Percentiles rank a stretch among this genome's conserved stretches.
These are phyloP conservation scores for Bombus turneri DNA, from an alignment of 1,140 invertebrate species.

Conservation along the genomic window DNA sequence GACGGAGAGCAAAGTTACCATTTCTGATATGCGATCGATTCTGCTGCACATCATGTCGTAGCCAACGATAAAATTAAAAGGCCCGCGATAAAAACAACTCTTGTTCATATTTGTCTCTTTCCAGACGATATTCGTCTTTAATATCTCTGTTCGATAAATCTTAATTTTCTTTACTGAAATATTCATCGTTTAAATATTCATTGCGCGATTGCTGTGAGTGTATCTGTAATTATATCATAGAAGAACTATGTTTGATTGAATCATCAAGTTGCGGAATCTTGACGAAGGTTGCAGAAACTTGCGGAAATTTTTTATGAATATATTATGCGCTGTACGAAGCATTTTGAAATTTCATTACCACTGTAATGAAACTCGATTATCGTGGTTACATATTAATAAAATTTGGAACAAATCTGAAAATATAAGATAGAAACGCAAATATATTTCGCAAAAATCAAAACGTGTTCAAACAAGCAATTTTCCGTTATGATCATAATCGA, in stretches of 20 bases:
- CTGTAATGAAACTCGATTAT: background rate
- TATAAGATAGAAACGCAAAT: too few species aligned
- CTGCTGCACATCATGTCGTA: background rate
- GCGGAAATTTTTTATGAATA: background rate
- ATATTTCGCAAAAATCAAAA: too few species aligned
- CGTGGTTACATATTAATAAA: too few species aligned
- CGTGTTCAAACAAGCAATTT: too few species aligned
- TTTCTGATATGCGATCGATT: constrained; percentile 21
- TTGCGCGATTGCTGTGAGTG: too few species aligned
- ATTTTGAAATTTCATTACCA: background rate
- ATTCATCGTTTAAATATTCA: background rate
- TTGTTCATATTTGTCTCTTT: too few species aligned
- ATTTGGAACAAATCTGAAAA: too few species aligned
- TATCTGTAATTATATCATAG: too few species aligned
- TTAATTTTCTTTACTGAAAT: background rate
- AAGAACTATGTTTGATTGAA: too few species aligned
- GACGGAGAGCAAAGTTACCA: background rate
- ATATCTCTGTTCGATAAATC: background rate
- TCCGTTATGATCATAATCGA: too few species aligned
- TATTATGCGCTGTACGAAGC: too few species aligned
- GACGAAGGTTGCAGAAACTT: background rate
- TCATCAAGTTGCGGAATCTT: background rate
- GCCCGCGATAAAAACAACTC: background rate
- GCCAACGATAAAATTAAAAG: background rate
- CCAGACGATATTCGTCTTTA: background rate